Evolutionary conservation across 2,888 invertebrate species (phyloP), one percentile per base, ranked within the genome.

Genomic region (Leptinotarsa tumamoca): DNA sequence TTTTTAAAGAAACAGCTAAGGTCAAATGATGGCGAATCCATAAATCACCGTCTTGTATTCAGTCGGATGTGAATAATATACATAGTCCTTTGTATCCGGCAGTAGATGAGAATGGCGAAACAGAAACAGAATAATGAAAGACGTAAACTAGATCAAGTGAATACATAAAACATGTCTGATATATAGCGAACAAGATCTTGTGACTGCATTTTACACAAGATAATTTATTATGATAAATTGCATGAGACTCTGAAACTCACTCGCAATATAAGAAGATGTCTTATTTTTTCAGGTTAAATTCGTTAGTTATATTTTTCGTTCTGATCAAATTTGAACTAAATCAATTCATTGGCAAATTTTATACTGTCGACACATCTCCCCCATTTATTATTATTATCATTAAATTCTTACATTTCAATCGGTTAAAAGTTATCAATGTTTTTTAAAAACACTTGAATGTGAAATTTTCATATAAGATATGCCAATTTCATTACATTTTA

Each of bases 31-130:
- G 80, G 82, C 78, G 76, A 76, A 82, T 80, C 80, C 84, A 85
- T 85, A 86, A 86, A 85, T 85, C 84, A 83, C 80, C 74, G 76
- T 77, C 80, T 79, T 83, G 83, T 84, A 84, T 79, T 80, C 83
- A 84, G 83, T 85, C 85, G 85, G 84, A 85, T 85, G 84, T 83
- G 83, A 84, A 85, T 85, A 85, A 86, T 86, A 85, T 86, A 85
- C 83, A 80, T 80, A 79, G 78, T 81, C 83, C 80, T 83, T 82
- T 72, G 82, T 82, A 84, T 84, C 85, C 84, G 85, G 81, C 79
- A 79, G 78, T 80, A 79, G 80, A 81, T 78, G 76, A 81, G 79
- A 80, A 79, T 79, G 71, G 74, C 67, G 72, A 56, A 71, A 76
- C 72, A 72, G 72, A 78, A 78, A 76, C 72, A 72, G 72, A 78